A percentile compares a stretch with the other conserved stretches of the same genome.
These are phyloP conservation scores for Gobio gobio DNA, from an alignment of 2,113 vertebrate genomes.

Conservation along the genomic window DNA sequence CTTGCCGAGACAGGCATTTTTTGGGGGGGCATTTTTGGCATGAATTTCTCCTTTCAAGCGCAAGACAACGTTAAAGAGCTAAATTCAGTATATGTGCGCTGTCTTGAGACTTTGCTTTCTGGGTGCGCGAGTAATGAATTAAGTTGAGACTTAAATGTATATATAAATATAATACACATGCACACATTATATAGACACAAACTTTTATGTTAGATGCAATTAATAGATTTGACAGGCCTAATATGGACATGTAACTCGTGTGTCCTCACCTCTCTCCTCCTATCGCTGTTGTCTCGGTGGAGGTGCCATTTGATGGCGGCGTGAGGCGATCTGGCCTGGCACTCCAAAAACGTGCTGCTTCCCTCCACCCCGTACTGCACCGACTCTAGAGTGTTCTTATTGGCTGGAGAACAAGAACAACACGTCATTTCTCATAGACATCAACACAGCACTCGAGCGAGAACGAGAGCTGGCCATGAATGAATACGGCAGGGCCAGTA, in stretches of 20 bases:
- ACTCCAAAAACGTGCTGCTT: conserved; percentile 95
- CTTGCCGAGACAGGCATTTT: too few species aligned
- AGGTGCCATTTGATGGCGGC: conserved; percentile 93
- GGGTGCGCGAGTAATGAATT: too few species aligned
- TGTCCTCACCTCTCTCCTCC: conserved; percentile 88
- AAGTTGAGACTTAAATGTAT: too few species aligned
- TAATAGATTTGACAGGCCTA: too few species aligned
- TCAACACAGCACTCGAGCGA: neutral
- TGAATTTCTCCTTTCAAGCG: too few species aligned
- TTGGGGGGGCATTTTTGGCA: too few species aligned
- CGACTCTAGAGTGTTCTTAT: conserved; percentile 89
- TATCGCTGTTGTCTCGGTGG: conserved; percentile 92
- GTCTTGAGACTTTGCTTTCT: too few species aligned
- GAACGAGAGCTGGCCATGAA: neutral
- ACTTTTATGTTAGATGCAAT: too few species aligned
- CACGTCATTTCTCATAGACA: neutral
- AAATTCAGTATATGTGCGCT: too few species aligned
- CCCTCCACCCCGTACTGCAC: conserved; percentile 96
- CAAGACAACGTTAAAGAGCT: too few species aligned
- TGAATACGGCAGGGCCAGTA: neutral
- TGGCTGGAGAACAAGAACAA: conserved; percentile 75
- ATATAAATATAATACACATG: too few species aligned
- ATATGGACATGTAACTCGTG: conserved; percentile 3
- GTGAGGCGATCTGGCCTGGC: conserved; percentile 93
- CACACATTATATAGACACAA: too few species aligned